A percentile compares a stretch with the other conserved stretches of the same genome.
Conservation (phyloP, 1,140 invertebrate genomes). For the Sinonovacula constricta region DNA sequence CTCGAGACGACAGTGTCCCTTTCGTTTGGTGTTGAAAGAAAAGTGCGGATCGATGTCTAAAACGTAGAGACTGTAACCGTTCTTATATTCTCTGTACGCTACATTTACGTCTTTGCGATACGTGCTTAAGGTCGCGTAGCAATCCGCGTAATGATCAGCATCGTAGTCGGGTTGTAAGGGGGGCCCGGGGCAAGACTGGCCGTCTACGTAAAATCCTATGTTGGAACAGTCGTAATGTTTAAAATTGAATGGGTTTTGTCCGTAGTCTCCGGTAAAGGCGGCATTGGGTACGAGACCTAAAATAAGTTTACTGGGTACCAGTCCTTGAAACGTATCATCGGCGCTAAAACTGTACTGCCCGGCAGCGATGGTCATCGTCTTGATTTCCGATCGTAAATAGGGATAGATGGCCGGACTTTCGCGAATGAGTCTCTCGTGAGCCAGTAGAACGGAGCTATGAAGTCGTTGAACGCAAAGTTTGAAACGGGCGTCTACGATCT, state of each 20-base stretch:
- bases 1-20: too few species aligned
- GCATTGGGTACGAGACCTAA: conserved; percentile 4
- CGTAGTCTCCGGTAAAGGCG: conserved; percentile 11
- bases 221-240: background rate
- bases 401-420: conserved; percentile 29
- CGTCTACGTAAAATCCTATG: conserved; percentile 17
- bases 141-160: background rate
- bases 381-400: conserved; percentile 30
- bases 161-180: background rate
- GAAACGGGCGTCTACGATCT: conserved; percentile 46
- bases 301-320: conserved; percentile 41
- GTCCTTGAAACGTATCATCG: conserved; percentile 40
- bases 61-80: too few species aligned
- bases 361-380: conserved; percentile 34
- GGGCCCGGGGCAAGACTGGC: background rate
- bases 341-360: conserved; percentile 41
- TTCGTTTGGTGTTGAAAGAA: too few species aligned
- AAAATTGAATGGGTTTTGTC: conserved; percentile 25
- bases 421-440: conserved; percentile 17
- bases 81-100: too few species aligned
- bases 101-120: too few species aligned
- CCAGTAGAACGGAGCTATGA: conserved; percentile 19
- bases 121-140: too few species aligned
- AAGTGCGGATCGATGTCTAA: too few species aligned
- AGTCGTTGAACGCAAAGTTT: conserved; percentile 29